Conservation (phyloP, 2,113 vertebrate species). For the Campylomormyrus tamandua region DNA sequence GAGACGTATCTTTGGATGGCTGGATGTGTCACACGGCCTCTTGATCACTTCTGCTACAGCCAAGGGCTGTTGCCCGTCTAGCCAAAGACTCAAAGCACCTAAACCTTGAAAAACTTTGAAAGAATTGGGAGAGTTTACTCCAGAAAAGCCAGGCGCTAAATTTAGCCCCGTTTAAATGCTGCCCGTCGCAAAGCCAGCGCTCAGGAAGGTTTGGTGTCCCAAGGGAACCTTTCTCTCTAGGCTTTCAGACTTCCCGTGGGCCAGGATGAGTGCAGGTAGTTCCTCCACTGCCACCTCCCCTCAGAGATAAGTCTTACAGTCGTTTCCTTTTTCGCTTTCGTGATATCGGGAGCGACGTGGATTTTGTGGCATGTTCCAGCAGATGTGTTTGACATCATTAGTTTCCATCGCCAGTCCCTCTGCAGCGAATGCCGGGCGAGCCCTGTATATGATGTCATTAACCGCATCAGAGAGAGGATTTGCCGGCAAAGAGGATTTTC, state of each 20-base stretch:
- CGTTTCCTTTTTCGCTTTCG: background rate
- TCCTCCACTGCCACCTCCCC: background rate
- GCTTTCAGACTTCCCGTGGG: background rate
- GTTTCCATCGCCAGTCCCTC: background rate
- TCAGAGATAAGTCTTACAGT: background rate
- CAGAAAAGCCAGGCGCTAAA: background rate
- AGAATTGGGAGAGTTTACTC: background rate
- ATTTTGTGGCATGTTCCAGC: background rate
- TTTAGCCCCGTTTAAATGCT: background rate
- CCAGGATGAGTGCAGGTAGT: background rate
- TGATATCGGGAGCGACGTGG: background rate
- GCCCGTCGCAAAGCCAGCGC: background rate
- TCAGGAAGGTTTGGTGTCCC: background rate
- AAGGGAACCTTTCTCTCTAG: background rate
- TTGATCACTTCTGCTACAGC: background rate
- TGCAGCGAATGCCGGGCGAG: background rate
- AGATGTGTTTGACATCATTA: background rate
- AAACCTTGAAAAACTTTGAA: background rate
- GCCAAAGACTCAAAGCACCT: background rate
- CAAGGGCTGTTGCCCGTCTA: background rate
- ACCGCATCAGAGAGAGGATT: conserved; percentile 11
- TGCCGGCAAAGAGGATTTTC: conserved; percentile 6
- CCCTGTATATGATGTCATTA: background rate
- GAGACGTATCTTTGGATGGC: background rate
- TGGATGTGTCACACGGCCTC: background rate